Base-by-base conservation (phyloP, 1,140 invertebrate species). In the Branchinecta lynchi region DNA sequence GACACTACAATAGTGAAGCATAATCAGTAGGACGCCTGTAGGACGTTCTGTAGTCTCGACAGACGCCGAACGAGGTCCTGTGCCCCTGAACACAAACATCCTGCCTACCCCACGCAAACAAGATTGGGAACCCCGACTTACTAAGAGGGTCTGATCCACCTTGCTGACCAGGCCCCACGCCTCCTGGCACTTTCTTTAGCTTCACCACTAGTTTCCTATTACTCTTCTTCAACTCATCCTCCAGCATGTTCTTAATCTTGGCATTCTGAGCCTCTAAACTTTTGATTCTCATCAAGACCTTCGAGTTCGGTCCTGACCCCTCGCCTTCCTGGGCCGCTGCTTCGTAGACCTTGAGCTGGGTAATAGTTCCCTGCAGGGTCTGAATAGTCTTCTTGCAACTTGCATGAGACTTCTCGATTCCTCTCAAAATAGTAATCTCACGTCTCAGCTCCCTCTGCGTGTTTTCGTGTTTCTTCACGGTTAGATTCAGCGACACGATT, bases 341-440 rank as follows among this genome's bases (percentile, higher is more conserved):
- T 20, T 60, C 17, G 51, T 60, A 60, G 12, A 20, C 12, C 12
- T 20, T 12, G 12, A 60, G 51, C 51, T 15, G 12, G 17, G 12
- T 20, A 15, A 60, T 15, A 15, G 12, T 12, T 60, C 12, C 51
- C 17, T 60, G 51, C 51, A 60, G 12, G 12, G 51, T 60, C 17
- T 12, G 12, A 60, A 60, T 60, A 3, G 51, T 60, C 51, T 60
- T 60, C 17, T 20, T 12, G 51, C 51, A 60, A 12, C 12, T 60
- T 60, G 12, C 17, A 60, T 60, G 51, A 15, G 51, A 60, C 51
- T 60, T 60, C 51, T 60, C 51, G 17, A 60, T 20, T 15, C 17
- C 51, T 20, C 51, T 60, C 51, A 60, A 60, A 60, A 60, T 60
- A 60, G 51, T 60, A 60, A 60, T 60, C 17, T 60, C 51, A 15